Evolutionary conservation across 2,113 vertebrate species (phyloP), one percentile per base, ranked within the genome.

Genomic region (Struthidea cinerea): DNA sequence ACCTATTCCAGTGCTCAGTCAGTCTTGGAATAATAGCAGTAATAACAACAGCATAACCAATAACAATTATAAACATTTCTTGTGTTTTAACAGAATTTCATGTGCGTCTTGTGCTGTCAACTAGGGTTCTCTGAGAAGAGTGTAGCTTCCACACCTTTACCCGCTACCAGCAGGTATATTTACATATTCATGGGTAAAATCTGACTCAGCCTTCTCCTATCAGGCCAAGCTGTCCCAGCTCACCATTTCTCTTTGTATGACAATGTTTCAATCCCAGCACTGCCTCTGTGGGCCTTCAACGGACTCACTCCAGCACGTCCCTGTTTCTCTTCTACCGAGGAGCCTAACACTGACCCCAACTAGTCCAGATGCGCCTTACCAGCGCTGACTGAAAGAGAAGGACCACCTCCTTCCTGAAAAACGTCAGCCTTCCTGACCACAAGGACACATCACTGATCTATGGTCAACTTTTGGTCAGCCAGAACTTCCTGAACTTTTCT

Each of bases 401-500:
- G 7, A 77, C 35, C 20, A 33, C 9, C 8, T 56, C 24, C 44
- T 22, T 8, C 15, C 32, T 59, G 33, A 42, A 84, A 50, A 26
- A 23, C 16, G 4, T 7, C 1, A 0, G 5, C 10, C 6, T 11
- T 13, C 49, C 64, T 68, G 32, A 16, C 4, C 0, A 1, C 28
- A 67, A 53, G 35, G 13, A 57, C 26, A 21, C 3, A 11, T 9
- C 26, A 35, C 11, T 37, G 16, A 11, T 26, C 69, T 65, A 33
- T 16, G 4, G 21, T 27, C 47, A 70, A 17, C 13, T 28, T 59
- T 47, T 49, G 41, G 15, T 50, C 13, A 22, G 32, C 4, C 19
- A 71, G 17, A 28, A 76, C 26, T 2, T 12, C 4, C 16, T 50
- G 11, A 10, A 26, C 14, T 55, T 39, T 76, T 80, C 16, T 32